Evolutionary conservation across 2,888 invertebrate species (phyloP).

Genomic region (Agrotis segetum): DNA sequence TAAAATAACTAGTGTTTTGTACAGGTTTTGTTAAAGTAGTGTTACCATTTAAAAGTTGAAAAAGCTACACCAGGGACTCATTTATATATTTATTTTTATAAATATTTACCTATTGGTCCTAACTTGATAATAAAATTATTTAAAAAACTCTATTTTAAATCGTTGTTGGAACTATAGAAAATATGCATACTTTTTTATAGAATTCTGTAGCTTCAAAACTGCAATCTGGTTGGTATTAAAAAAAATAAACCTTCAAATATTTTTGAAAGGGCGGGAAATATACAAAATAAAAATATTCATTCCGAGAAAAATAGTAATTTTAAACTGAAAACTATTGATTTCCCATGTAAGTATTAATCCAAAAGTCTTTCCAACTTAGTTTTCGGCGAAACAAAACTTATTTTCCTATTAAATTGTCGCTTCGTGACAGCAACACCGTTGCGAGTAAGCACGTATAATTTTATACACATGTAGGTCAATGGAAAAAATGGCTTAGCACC

Average conservation of each 20-base stretch:
- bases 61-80: slow-evolving; percentile 15
- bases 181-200: not conserved
- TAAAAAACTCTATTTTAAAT: not conserved
- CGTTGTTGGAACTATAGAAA: not conserved
- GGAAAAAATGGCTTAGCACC: slow-evolving; percentile 90
- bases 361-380: slow-evolving; percentile 27
- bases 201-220: slow-evolving; percentile 1
- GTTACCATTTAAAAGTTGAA: slow-evolving; percentile 26
- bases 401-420: slow-evolving; percentile 58
- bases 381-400: slow-evolving; percentile 33
- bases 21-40: slow-evolving; percentile 12
- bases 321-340: slow-evolving; percentile 48
- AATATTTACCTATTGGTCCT: not conserved
- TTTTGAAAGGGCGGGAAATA: slow-evolving; percentile 77
- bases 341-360: slow-evolving; percentile 68
- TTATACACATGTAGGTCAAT: slow-evolving; percentile 91
- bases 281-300: slow-evolving; percentile 62
- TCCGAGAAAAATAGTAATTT: slow-evolving; percentile 38
- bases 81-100: not conserved
- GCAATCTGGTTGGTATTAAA: slow-evolving; percentile 46
- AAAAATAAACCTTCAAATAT: slow-evolving; percentile 61
- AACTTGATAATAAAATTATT: not conserved
- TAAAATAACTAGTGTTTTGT: slow-evolving; percentile 5
- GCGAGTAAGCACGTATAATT: slow-evolving; percentile 84
- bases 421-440: slow-evolving; percentile 85